Percentiles rank a stretch among this genome's conserved stretches.
phyloP scores from a whole-genome alignment of 2,888 invertebrate genomes.

The Alitta virens region DNA sequence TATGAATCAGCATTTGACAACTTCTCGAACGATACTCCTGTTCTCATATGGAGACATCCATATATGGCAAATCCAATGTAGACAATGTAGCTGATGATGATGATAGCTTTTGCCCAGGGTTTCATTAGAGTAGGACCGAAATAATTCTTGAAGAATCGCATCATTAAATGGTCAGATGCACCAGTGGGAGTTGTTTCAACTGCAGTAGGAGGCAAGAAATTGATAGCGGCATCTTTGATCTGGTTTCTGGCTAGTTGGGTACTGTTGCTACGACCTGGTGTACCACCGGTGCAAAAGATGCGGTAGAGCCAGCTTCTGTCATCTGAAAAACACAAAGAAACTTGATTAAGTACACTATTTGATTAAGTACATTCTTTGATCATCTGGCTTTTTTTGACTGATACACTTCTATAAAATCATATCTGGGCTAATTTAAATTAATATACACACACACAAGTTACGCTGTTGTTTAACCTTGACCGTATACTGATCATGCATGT shows the following conservation, averaged over 20 bases:
- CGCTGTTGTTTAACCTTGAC: too few species aligned
- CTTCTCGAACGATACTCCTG: constrained; percentile 15
- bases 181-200: background rate
- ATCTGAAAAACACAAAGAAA: background rate
- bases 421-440: too few species aligned
- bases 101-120: constrained; percentile 5
- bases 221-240: constrained; percentile 2
- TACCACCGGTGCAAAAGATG: constrained; percentile 6
- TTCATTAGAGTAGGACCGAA: constrained; percentile 18
- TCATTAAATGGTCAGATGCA: constrained; percentile 9
- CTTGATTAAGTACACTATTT: too few species aligned
- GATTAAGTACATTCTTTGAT: too few species aligned
- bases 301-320: background rate
- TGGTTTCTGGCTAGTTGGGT: background rate
- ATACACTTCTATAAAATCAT: too few species aligned
- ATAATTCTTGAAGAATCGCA: constrained; percentile 17
- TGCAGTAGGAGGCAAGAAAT: constrained; percentile 4
- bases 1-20: constrained; percentile 15
- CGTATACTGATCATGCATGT: too few species aligned
- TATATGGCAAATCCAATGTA: constrained; percentile 17
- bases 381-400: too few species aligned
- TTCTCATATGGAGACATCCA: constrained; percentile 13
- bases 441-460: too few species aligned
- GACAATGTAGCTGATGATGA: constrained; percentile 6
- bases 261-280: background rate